Conservation (phyloP, 2,888 invertebrate species). For the Dugesia japonica region DNA sequence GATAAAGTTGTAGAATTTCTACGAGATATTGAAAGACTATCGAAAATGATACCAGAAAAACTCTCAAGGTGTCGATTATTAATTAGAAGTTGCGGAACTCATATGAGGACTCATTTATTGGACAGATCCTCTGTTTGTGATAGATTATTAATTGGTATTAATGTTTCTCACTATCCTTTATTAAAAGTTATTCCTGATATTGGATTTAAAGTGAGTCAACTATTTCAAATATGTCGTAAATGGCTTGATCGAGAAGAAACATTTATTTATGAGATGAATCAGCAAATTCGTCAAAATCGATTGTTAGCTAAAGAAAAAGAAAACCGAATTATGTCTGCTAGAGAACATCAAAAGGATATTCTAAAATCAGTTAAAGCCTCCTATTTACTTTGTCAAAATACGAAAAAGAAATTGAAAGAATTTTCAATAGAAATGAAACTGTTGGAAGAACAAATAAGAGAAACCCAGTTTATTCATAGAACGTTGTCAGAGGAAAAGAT, state of each 20-base stretch:
- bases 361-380: conserved; percentile 41
- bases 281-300: conserved; percentile 41
- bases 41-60: conserved; percentile 38
- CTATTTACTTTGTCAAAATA: conserved; percentile 39
- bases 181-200: conserved; percentile 42
- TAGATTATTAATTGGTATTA: conserved; percentile 40
- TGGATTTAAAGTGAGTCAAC: conserved; percentile 39
- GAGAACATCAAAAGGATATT: conserved; percentile 40
- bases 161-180: conserved; percentile 43
- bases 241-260: conserved; percentile 43
- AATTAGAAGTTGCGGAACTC: conserved; percentile 39
- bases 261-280: conserved; percentile 42
- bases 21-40: conserved; percentile 39
- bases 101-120: conserved; percentile 41
- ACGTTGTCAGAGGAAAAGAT: conserved; percentile 40
- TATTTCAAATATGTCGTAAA: conserved; percentile 39
- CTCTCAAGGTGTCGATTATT: conserved; percentile 38
- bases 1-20: background rate
- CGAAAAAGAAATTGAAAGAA: conserved; percentile 40
- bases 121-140: conserved; percentile 39
- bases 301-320: conserved; percentile 39
- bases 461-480: conserved; percentile 38
- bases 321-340: conserved; percentile 39
- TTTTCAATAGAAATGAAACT: conserved; percentile 41
- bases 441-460: conserved; percentile 40